Evolutionary conservation across 2,797 vertebrate species (phyloP), one percentile per base, ranked within the genome.

Genomic region (Pangasius sanitwongsei): DNA sequence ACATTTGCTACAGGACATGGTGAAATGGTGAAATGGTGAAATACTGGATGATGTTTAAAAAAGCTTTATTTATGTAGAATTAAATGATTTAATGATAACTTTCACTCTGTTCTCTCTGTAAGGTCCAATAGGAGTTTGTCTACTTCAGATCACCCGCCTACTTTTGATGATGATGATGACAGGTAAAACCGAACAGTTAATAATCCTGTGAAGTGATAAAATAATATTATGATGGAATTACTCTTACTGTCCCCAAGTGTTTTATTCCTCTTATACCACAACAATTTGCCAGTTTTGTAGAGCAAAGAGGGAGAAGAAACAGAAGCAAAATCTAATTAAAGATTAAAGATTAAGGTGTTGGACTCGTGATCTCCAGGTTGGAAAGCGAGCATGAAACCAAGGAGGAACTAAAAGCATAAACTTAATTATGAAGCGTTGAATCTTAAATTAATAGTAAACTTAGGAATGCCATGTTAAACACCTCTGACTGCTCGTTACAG

Each of bases 121-220:
- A 50, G 44, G 25, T 78, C 70, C 37, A 12, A 53, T 4, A 4
- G 20, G 6, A 53, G 44, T 6, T 12, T 50, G 53, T 3, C 13
- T 50, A 53, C 75, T n/a, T n/a, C 13, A 6, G 13, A 50, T 16
- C 16, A 16, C 53, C 53, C 3, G 2, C 15, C 16, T 55, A 6
- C 5, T 2, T 6, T 1, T 6, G 44, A n/a, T 53, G 13, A 77
- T 15, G 48, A 44, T 0, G 3, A 6, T 0, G 6, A 7, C 2
- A n/a, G 44, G 74, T 77, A 77, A 48, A 77, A 25, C 41, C 25
- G 8, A 75, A n/a, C 44, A 77, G 25, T 7, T 50, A 3, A 25
- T 12, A 53, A 77, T 28, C 44, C 9, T 50, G 9, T 75, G 37
- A 25, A 37, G 67, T 34, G 6, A 8, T 61, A 23, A 9, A 9